phyloP scores from a whole-genome alignment of 1,140 invertebrate species.

The Drosophila pachea region DNA sequence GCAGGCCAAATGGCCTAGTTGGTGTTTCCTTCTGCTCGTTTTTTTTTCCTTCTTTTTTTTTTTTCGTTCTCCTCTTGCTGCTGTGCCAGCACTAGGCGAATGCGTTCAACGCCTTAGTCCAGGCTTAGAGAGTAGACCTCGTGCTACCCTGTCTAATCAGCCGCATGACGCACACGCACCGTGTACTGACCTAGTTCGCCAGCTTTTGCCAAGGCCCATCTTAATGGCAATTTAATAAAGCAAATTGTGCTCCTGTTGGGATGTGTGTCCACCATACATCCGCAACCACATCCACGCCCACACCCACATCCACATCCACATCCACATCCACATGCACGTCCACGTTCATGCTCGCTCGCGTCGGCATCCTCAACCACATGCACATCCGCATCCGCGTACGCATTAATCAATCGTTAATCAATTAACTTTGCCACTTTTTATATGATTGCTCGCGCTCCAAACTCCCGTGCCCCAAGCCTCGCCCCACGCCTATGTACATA shows the following conservation, averaged over 20 bases:
- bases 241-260: constrained; percentile 60
- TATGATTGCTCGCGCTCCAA: constrained; percentile 37
- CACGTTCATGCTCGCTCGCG: too few relatives aligned
- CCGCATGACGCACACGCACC: constrained; percentile 26
- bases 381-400: constrained; percentile 12
- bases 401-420: constrained; percentile 55
- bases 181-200: constrained; percentile 35
- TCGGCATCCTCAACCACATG: constrained; percentile 11
- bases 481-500: constrained; percentile 62
- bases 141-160: constrained; percentile 54
- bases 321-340: too few relatives aligned
- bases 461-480: constrained; percentile 30
- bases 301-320: constrained; percentile 6
- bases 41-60: constrained; percentile 23
- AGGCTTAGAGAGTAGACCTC: constrained; percentile 9
- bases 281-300: constrained; percentile 10
- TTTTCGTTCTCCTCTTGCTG: neutral
- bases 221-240: constrained; percentile 71
- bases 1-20: constrained; percentile 40
- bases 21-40: neutral
- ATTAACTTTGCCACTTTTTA: constrained; percentile 60
- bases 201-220: constrained; percentile 13
- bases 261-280: constrained; percentile 31
- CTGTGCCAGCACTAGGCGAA: neutral
- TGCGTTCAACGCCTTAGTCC: constrained; percentile 14